A percentile compares a stretch with the other conserved stretches of the same genome.
Conservation (phyloP, 2,888 invertebrate species). For the Gortyna flavago region DNA sequence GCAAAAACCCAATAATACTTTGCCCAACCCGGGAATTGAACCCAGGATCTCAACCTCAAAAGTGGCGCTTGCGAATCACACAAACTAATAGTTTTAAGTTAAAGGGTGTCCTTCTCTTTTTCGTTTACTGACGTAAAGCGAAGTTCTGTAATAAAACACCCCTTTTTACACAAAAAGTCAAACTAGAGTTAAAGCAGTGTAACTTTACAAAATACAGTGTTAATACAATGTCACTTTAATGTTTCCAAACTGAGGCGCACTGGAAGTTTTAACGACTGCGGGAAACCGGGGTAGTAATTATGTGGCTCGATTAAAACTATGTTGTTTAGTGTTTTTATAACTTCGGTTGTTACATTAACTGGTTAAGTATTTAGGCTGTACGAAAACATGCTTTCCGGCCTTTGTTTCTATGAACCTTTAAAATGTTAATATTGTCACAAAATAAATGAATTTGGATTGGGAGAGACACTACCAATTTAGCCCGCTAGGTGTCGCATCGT, state of each 20-base stretch:
- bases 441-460: not conserved
- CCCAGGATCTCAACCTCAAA: too few species aligned
- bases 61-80: too few species aligned
- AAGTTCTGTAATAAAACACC: conserved; percentile 15
- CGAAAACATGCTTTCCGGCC: not conserved
- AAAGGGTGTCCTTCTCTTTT: conserved; percentile 2
- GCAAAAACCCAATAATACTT: too few species aligned
- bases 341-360: conserved; percentile 4
- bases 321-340: conserved; percentile 15
- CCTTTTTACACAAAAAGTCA: conserved; percentile 33
- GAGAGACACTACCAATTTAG: not conserved
- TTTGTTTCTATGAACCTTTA: not conserved
- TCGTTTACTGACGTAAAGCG: not conserved
- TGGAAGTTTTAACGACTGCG: conserved; percentile 50
- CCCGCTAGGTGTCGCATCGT: not conserved
- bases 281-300: conserved; percentile 15
- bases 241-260: conserved; percentile 32
- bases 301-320: conserved; percentile 28
- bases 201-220: conserved; percentile 21
- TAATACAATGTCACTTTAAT: conserved; percentile 44
- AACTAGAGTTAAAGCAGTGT: conserved; percentile 11
- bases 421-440: not conserved
- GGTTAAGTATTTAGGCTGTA: not conserved
- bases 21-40: too few species aligned
- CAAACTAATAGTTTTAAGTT: not conserved